Evolutionary conservation across 2,113 vertebrate genomes (phyloP).

Genomic region (Chaetodon trifascialis): DNA sequence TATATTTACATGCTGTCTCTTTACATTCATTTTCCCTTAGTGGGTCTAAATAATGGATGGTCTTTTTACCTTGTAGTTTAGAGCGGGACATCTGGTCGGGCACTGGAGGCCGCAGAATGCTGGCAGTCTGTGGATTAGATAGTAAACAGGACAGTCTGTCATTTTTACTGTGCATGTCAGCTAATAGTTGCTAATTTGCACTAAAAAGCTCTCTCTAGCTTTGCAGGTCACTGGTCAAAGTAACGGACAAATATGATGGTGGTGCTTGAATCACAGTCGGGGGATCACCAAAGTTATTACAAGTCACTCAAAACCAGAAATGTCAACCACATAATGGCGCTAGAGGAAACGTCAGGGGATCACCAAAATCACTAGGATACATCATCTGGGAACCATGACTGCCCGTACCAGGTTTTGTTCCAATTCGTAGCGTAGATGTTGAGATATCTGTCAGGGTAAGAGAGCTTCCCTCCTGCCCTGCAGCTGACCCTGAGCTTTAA

Average conservation of each 20-base stretch:
- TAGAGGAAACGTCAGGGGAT: too few species aligned
- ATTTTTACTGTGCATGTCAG: background rate
- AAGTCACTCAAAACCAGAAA: too few species aligned
- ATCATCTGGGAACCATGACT: background rate
- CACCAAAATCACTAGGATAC: background rate
- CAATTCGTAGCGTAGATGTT: background rate
- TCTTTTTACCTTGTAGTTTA: background rate
- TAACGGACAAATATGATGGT: background rate
- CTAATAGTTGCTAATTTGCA: background rate
- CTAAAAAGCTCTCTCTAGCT: too few species aligned
- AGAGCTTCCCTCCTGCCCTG: background rate
- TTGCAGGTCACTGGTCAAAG: background rate
- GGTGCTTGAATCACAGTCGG: background rate
- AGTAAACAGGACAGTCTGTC: background rate
- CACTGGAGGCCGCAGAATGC: background rate
- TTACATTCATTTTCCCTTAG: background rate
- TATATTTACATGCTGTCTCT: slow-evolving; percentile 3
- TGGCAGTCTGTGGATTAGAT: background rate
- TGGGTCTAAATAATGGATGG: background rate
- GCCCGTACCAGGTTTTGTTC: too few species aligned
- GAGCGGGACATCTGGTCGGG: background rate
- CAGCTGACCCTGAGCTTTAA: slow-evolving; percentile 1
- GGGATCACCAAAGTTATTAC: too few species aligned
- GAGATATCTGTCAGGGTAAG: background rate
- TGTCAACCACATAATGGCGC: too few species aligned